Evolutionary conservation across 1,140 invertebrate genomes (phyloP), one percentile per base, ranked within the genome.

Genomic region (Drosophila guanche): DNA sequence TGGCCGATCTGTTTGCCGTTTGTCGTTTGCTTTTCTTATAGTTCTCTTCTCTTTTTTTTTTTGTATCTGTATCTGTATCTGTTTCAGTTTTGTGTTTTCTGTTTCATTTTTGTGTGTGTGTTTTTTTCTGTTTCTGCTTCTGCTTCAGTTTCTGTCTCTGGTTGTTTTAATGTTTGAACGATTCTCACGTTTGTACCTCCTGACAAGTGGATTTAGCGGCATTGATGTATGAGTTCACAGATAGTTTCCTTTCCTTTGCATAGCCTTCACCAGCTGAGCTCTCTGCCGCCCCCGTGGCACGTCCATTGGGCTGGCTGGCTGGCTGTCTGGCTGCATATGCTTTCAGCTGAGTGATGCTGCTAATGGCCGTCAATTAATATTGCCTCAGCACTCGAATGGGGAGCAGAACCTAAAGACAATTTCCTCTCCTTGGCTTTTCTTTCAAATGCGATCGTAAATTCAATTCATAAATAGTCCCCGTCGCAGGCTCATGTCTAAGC

Each of bases 181-280:
- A 88, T 88, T 88, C 83, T 88, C 83, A 88, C 83, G 83, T 88
- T 76, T 88, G 83, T 83, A 70, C 57, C 66, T 56, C 67, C 78
- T 88, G 83, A 88, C 83, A 88, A 88, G 83, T 88, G 83, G 83
- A 88, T 83, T 88, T 88, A 79, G 78, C 83, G 84, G 79, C 83
- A 88, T 88, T 88, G 83, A 88, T 88, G 79, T 88, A 88, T 88
- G 83, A 67, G 67, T 79, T 69, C 79, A 69, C 78, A 88, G 83
- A 83, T 89, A 89, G 70, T 72, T 86, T 88, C 56, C 78, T 78
- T 79, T 55, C 59, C 46, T 59, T 37, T 50, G 8, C 50, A 25
- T 42, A n/a, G 16, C 42, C 42, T 25, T 52, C 25, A 27, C 40
- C 7, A 20, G 25, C 60, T 57, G 27, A 20, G 16, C 16, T 27